Evolutionary conservation across 1,140 invertebrate species (phyloP).

Genomic region (Drosophila funebris): DNA sequence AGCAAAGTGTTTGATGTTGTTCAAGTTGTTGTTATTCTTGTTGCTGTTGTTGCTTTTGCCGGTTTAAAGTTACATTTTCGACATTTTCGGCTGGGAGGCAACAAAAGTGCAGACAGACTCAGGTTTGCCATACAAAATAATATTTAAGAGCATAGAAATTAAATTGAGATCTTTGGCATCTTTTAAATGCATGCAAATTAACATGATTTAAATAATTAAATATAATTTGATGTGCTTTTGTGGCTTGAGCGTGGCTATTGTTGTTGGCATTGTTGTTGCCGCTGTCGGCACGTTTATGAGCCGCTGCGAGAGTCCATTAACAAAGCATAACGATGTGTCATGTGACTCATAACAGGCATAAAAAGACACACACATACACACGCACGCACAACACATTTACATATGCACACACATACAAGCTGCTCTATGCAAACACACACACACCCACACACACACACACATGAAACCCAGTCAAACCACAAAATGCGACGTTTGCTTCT

Average conservation of each 20-base stretch:
- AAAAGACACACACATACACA: slow-evolving; percentile 22
- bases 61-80: slow-evolving; percentile 79
- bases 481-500: slow-evolving; percentile 59
- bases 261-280: slow-evolving; percentile 28
- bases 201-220: slow-evolving; percentile 79
- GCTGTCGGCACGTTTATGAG: slow-evolving; percentile 43
- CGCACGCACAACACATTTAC: too few species aligned
- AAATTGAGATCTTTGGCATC: slow-evolving; percentile 52
- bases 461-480: slow-evolving; percentile 37
- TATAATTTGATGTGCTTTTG: slow-evolving; percentile 75
- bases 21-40: slow-evolving; percentile 62
- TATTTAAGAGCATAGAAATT: slow-evolving; percentile 40
- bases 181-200: slow-evolving; percentile 71
- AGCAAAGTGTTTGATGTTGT: slow-evolving; percentile 77
- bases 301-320: slow-evolving; percentile 65
- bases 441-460: slow-evolving; percentile 10
- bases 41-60: slow-evolving; percentile 41
- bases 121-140: slow-evolving; percentile 35
- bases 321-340: slow-evolving; percentile 81
- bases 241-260: slow-evolving; percentile 27
- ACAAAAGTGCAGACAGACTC: slow-evolving; percentile 27
- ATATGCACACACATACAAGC: slow-evolving; percentile 3
- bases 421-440: not conserved
- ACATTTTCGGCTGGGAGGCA: slow-evolving; percentile 10
- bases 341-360: slow-evolving; percentile 57